These are phyloP conservation scores for Euphonia xanthogaster DNA, from an alignment of 2,797 vertebrate species.

Conservation along the genomic window DNA sequence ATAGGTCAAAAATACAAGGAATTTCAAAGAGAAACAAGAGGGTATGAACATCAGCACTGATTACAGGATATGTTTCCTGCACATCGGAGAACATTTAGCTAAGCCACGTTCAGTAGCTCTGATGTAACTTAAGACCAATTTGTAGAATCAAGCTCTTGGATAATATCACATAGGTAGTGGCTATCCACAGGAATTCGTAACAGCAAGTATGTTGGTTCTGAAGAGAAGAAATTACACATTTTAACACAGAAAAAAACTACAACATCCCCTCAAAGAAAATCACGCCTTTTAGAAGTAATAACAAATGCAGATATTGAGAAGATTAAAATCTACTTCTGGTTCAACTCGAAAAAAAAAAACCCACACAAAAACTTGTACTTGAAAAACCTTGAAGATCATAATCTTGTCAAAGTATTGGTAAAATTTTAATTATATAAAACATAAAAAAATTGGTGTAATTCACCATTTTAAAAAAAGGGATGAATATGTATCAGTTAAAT, in stretches of 20 bases:
- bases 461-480: slow-evolving; percentile 48
- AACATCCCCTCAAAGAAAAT: neutral
- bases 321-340: slow-evolving; percentile 5
- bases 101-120: neutral
- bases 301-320: neutral
- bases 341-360: neutral
- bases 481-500: slow-evolving; percentile 30
- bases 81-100: neutral
- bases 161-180: neutral
- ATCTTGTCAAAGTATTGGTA: slow-evolving; percentile 54
- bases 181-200: neutral
- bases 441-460: slow-evolving; percentile 41
- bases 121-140: neutral
- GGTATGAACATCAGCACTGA: neutral
- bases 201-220: neutral
- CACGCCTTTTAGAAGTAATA: neutral
- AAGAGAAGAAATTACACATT: neutral
- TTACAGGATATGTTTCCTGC: neutral
- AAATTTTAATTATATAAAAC: slow-evolving; percentile 57
- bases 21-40: neutral
- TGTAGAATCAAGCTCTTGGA: neutral
- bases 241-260: neutral
- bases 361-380: neutral
- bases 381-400: slow-evolving; percentile 47
- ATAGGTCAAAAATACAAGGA: neutral